Evolutionary conservation across 2,113 vertebrate species (phyloP).

Genomic region (Ophiodon elongatus): DNA sequence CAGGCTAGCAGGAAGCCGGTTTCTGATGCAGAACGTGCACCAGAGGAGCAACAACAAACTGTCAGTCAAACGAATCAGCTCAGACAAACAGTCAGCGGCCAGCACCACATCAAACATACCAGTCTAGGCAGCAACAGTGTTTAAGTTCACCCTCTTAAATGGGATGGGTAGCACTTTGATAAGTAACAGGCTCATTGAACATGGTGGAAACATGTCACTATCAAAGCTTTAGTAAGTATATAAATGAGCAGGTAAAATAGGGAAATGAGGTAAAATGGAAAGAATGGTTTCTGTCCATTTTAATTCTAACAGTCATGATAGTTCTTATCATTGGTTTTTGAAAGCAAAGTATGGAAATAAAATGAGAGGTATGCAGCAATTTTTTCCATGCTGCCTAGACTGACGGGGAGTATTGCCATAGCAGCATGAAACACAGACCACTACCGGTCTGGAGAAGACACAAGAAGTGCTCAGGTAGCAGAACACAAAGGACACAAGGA

Average conservation of each 20-base stretch:
- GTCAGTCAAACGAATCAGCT: slow-evolving; percentile 45
- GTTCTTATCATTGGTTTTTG: background rate
- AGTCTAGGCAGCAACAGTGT: slow-evolving; percentile 58
- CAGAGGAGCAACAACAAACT: slow-evolving; percentile 29
- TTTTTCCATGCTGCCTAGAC: slow-evolving; percentile 60
- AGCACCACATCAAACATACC: slow-evolving; percentile 40
- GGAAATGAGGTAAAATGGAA: background rate
- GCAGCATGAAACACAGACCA: slow-evolving; percentile 52
- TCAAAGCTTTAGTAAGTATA: background rate
- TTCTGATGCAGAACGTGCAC: slow-evolving; percentile 46
- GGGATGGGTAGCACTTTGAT: background rate
- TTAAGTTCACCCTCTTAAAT: background rate
- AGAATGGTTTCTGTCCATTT: background rate
- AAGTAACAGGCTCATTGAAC: background rate
- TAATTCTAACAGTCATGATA: background rate
- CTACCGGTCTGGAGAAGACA: slow-evolving; percentile 22
- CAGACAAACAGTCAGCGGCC: slow-evolving; percentile 46
- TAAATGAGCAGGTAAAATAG: background rate
- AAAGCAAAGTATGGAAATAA: background rate
- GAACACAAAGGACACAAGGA: slow-evolving; percentile 37
- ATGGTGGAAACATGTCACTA: background rate
- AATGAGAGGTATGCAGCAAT: background rate
- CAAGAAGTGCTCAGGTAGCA: slow-evolving; percentile 20
- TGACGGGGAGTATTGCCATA: slow-evolving; percentile 37
- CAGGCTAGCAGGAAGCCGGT: slow-evolving; percentile 63